Conservation (phyloP, 2,888 invertebrate species). For the Lasius platythorax region DNA sequence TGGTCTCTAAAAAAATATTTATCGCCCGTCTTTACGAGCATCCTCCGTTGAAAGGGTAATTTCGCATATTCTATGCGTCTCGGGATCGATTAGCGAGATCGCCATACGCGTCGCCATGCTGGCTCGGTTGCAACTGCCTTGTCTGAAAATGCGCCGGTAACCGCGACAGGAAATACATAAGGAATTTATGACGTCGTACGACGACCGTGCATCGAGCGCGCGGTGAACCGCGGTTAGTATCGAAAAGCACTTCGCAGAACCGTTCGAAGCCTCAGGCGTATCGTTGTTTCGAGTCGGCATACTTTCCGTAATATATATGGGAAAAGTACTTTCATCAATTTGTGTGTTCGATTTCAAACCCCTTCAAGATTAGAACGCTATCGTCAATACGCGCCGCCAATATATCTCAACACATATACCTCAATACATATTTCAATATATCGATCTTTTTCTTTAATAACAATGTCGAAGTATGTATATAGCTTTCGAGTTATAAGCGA, state of each 20-base stretch:
- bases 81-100: conserved; percentile 72
- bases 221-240: conserved; percentile 70
- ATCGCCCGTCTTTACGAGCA: conserved; percentile 58
- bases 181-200: conserved; percentile 73
- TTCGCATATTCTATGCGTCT: conserved; percentile 66
- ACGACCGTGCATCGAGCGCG: conserved; percentile 64
- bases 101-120: conserved; percentile 69
- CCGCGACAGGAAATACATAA: conserved; percentile 76
- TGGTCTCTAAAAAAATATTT: conserved; percentile 45
- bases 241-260: conserved; percentile 58
- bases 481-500: neutral
- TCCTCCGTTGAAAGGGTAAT: conserved; percentile 68
- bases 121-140: conserved; percentile 62
- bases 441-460: conserved; percentile 14
- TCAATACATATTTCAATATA: neutral
- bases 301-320: conserved; percentile 26
- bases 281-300: conserved; percentile 22
- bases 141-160: conserved; percentile 66
- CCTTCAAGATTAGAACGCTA: conserved; percentile 14
- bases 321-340: conserved; percentile 26
- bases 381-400: neutral
- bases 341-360: conserved; percentile 24
- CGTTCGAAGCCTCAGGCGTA: conserved; percentile 14
- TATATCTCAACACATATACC: neutral
- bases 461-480: neutral